These are phyloP conservation scores for Synergus umbraculus DNA, from an alignment of 2,888 invertebrate species.

Conservation along the genomic window DNA sequence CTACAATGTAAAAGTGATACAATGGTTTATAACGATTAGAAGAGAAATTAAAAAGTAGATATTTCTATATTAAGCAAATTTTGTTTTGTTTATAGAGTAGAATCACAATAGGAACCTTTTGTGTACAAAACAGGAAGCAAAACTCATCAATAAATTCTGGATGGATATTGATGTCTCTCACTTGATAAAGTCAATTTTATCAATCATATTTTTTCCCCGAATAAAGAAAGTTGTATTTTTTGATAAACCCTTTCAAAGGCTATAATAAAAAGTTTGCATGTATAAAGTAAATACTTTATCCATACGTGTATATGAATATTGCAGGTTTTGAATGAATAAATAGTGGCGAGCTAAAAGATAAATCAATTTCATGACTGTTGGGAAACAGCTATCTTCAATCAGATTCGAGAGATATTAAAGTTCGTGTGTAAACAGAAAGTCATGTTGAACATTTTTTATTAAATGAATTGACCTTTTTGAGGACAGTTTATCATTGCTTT, in stretches of 20 bases:
- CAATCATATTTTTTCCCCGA: background rate
- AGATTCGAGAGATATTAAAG: slow-evolving; percentile 3
- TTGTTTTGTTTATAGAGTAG: background rate
- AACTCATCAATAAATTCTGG: background rate
- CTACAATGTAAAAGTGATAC: background rate
- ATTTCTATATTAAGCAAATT: background rate
- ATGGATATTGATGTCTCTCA: background rate
- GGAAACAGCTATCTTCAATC: background rate
- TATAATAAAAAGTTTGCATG: background rate
- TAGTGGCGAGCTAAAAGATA: background rate
- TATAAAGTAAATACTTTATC: background rate
- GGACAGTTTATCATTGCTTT: background rate
- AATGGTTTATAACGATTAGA: background rate
- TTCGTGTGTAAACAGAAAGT: background rate
- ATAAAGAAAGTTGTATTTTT: background rate
- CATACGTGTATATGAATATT: background rate
- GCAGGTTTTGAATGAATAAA: background rate
- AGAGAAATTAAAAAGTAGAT: background rate
- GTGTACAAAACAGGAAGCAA: background rate
- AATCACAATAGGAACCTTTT: background rate
- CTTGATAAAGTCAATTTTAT: background rate
- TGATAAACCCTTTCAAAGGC: background rate
- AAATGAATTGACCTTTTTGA: background rate
- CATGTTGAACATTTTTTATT: background rate
- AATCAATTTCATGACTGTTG: background rate